A percentile compares a stretch with the other conserved stretches of the same genome.
These are phyloP conservation scores for Eospalax fontanierii DNA, from an alignment of 2,797 vertebrate genomes.

Conservation along the genomic window DNA sequence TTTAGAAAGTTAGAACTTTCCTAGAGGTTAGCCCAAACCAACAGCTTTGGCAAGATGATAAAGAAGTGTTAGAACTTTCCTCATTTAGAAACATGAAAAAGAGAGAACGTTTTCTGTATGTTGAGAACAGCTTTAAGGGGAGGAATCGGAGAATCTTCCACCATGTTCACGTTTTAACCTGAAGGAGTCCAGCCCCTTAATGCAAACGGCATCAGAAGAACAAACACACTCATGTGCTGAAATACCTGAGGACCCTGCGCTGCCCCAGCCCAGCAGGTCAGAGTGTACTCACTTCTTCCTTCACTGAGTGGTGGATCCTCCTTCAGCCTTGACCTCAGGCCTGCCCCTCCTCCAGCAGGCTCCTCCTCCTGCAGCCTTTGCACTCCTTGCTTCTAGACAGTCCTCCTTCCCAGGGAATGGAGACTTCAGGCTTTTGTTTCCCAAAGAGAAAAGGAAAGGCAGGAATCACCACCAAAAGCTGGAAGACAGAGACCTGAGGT, in stretches of 20 bases:
- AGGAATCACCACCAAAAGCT: not conserved
- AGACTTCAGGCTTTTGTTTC: not conserved
- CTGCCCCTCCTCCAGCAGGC: not conserved
- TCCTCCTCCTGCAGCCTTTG: not conserved
- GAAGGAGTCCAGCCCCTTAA: not conserved
- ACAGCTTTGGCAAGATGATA: not conserved
- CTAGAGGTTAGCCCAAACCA: not conserved
- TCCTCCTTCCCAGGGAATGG: not conserved
- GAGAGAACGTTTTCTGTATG: not conserved
- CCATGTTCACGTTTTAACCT: not conserved
- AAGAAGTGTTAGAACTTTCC: not conserved
- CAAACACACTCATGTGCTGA: not conserved
- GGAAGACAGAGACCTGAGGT: not conserved
- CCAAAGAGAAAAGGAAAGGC: not conserved
- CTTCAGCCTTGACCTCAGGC: not conserved
- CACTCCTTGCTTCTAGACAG: not conserved
- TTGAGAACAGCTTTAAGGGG: not conserved
- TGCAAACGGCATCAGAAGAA: not conserved
- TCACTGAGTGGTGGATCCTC: not conserved
- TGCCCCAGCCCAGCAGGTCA: not conserved
- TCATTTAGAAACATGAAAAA: not conserved
- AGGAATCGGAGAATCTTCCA: not conserved
- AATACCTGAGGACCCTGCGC: conserved; percentile 20
- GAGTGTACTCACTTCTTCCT: fast-evolving
- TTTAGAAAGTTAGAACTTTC: not conserved